phyloP scores from a whole-genome alignment of 2,113 vertebrate genomes.

The Marmota flaviventris region DNA sequence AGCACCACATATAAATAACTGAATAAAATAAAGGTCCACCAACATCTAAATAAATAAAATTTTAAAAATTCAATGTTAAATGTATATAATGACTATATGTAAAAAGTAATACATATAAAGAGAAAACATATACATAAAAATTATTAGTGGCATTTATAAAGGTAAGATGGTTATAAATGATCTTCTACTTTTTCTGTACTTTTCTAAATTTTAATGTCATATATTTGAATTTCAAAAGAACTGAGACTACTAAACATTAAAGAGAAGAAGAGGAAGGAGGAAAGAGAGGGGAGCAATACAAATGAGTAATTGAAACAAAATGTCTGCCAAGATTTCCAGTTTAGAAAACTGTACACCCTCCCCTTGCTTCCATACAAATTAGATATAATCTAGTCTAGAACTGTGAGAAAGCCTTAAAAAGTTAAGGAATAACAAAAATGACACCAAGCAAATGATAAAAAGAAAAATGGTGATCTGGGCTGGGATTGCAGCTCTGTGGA shows the following conservation, averaged over 20 bases:
- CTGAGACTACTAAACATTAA: not conserved
- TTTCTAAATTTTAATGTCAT: slow-evolving; percentile 39
- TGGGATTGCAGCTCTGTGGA: too few relatives aligned
- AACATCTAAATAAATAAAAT: not conserved
- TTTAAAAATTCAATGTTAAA: not conserved
- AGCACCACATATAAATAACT: too few relatives aligned
- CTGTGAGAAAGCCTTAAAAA: slow-evolving; percentile 22
- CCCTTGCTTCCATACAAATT: not conserved
- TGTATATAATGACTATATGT: not conserved
- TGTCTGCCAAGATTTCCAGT: slow-evolving; percentile 14
- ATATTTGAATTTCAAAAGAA: slow-evolving; percentile 16
- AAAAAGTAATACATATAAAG: not conserved
- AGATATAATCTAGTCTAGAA: not conserved
- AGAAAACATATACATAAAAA: not conserved
- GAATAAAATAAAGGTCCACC: too few relatives aligned
- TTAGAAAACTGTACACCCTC: not conserved
- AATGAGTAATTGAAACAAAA: not conserved
- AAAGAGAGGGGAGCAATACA: not conserved
- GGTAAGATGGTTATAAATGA: not conserved
- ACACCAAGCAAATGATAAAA: not conserved
- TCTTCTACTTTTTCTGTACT: not conserved
- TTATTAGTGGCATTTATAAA: not conserved
- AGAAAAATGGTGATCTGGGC: not conserved
- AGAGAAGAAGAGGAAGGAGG: not conserved
- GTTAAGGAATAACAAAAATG: not conserved